These are phyloP conservation scores for Tamandua tetradactyla DNA, from an alignment of 2,797 vertebrate genomes.

Conservation along the genomic window DNA sequence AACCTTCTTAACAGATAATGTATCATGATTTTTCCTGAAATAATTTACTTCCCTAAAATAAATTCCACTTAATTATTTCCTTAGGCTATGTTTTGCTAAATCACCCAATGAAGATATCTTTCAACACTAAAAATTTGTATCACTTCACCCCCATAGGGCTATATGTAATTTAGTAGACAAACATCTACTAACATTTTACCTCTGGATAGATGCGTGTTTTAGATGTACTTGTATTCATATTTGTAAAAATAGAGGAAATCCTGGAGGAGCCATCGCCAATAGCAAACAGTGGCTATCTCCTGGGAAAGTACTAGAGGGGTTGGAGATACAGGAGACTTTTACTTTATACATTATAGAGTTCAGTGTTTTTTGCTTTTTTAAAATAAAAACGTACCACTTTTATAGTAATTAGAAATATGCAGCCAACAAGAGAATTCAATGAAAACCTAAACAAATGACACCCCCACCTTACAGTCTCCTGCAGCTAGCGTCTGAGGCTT, in stretches of 20 bases:
- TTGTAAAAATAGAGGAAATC: background rate
- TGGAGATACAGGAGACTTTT: background rate
- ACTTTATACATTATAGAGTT: background rate
- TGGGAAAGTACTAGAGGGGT: background rate
- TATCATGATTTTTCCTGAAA: background rate
- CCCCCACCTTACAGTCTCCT: no score
- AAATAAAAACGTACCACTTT: background rate
- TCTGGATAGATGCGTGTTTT: no score
- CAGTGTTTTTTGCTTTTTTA: background rate
- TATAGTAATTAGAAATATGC: background rate
- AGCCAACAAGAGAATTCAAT: background rate
- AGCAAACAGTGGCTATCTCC: background rate
- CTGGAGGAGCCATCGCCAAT: background rate
- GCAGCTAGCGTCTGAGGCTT: background rate
- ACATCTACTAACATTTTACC: background rate
- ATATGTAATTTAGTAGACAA: no score
- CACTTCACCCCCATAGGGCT: no score
- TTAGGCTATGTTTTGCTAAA: background rate
- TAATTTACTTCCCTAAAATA: background rate
- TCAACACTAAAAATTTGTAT: no score
- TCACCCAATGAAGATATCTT: background rate
- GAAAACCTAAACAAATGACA: background rate
- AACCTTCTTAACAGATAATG: background rate
- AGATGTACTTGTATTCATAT: background rate
- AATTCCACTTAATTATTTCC: background rate